These are phyloP conservation scores for Seriola aureovittata DNA, from an alignment of 2,113 vertebrate genomes.

Conservation along the genomic window DNA sequence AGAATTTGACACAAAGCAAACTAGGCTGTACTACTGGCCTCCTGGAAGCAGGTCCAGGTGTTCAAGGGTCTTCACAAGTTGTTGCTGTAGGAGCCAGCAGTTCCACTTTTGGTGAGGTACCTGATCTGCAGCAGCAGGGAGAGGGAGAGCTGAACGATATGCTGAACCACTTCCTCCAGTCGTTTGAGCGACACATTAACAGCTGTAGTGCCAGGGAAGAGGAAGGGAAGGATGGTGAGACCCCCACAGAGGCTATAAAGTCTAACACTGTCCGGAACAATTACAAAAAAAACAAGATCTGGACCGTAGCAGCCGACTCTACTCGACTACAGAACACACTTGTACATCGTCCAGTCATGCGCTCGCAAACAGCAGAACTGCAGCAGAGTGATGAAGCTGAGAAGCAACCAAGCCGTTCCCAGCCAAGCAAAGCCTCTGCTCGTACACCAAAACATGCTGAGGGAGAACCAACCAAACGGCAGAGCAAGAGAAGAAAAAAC, in stretches of 20 bases:
- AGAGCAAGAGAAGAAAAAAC: background rate
- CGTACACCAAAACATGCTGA: accelerated
- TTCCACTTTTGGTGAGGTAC: background rate
- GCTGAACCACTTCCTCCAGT: conserved; percentile 76
- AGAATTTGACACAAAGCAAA: background rate
- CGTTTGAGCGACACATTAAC: conserved; percentile 69
- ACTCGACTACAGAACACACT: background rate
- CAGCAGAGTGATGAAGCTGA: background rate
- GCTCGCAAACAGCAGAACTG: background rate
- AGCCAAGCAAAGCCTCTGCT: background rate
- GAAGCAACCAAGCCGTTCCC: background rate
- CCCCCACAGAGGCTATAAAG: background rate
- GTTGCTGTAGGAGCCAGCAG: background rate
- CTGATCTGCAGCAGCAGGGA: conserved; percentile 50
- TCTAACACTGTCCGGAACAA: background rate
- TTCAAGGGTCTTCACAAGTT: background rate
- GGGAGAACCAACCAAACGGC: background rate
- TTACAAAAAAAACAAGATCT: background rate
- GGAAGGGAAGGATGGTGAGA: background rate
- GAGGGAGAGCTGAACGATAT: conserved; percentile 72
- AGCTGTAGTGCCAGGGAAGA: conserved; percentile 15
- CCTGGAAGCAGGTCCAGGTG: background rate
- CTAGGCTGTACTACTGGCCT: background rate
- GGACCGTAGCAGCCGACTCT: background rate
- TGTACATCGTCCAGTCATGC: background rate